Evolutionary conservation across 1,140 invertebrate genomes (phyloP).

Genomic region (Chrysomallon squamiferum): DNA sequence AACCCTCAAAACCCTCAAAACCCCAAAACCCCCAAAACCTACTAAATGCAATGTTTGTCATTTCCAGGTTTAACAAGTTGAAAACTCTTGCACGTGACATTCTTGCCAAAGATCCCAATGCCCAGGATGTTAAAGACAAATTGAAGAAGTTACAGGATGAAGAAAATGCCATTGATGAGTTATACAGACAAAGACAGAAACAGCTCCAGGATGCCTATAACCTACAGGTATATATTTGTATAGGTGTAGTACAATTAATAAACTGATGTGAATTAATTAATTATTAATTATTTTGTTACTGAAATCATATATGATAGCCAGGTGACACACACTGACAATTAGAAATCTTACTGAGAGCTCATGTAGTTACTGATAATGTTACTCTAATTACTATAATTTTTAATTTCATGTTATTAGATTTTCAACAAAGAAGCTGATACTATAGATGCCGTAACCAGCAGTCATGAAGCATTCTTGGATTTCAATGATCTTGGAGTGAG

Average conservation of each 20-base stretch:
- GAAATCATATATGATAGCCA: too few relatives aligned
- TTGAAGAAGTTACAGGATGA: conserved; percentile 79
- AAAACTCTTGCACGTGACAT: conserved; percentile 65
- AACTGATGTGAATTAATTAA: too few relatives aligned
- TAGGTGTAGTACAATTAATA: too few relatives aligned
- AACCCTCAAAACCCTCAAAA: too few relatives aligned
- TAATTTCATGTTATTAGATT: conserved; percentile 79
- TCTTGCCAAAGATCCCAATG: conserved; percentile 59
- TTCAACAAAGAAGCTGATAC: conserved; percentile 97
- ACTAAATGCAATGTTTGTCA: too few relatives aligned
- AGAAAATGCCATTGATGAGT: conserved; percentile 73
- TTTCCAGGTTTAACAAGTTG: conserved; percentile 66
- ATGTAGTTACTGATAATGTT: too few relatives aligned
- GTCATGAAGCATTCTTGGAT: conserved; percentile 92
- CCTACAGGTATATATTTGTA: conserved; percentile 89
- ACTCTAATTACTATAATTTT: too few relatives aligned
- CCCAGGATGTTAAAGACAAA: conserved; percentile 57
- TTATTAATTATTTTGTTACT: too few relatives aligned
- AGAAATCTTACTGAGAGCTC: too few relatives aligned
- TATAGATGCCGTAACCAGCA: conserved; percentile 92
- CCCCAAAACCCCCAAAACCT: too few relatives aligned
- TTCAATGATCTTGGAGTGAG: conserved; percentile 85
- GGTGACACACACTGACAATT: too few relatives aligned
- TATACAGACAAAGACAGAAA: conserved; percentile 93
- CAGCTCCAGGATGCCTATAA: conserved; percentile 97